phyloP scores from a whole-genome alignment of 1,140 invertebrate species.

The Gonioctena quinquepunctata region DNA sequence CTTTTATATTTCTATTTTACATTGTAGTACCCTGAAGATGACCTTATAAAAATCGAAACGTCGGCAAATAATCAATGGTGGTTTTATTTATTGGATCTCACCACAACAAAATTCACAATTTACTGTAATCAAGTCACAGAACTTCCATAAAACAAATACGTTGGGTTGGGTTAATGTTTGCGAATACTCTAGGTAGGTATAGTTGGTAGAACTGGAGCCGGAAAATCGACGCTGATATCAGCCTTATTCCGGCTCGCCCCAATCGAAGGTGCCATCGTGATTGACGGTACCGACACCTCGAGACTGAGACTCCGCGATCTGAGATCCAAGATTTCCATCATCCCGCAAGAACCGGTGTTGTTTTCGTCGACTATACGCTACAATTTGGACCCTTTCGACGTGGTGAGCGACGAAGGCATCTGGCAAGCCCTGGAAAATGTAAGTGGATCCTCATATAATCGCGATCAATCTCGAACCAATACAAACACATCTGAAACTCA shows the following conservation, averaged over 20 bases:
- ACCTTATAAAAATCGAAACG: too few relatives aligned
- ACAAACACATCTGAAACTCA: not conserved
- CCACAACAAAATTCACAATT: too few relatives aligned
- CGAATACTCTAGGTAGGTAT: conserved; percentile 68
- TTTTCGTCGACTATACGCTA: conserved; percentile 79
- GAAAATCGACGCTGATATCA: conserved; percentile 79
- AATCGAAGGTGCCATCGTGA: conserved; percentile 70
- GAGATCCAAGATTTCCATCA: conserved; percentile 75
- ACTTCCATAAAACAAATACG: too few relatives aligned
- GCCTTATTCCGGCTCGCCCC: conserved; percentile 71
- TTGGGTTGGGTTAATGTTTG: too few relatives aligned
- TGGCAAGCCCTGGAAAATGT: conserved; percentile 69
- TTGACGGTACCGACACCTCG: conserved; percentile 71
- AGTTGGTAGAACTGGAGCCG: conserved; percentile 77
- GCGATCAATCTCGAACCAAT: too few relatives aligned
- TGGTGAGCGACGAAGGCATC: conserved; percentile 63
- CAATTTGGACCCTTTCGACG: conserved; percentile 83
- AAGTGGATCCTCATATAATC: not conserved
- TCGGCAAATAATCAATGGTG: too few relatives aligned
- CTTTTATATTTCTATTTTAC: too few relatives aligned
- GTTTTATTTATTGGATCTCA: too few relatives aligned
- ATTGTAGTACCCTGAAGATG: too few relatives aligned
- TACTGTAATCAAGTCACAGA: too few relatives aligned
- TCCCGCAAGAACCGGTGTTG: conserved; percentile 83
- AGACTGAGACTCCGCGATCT: conserved; percentile 70